These are phyloP conservation scores for Rhynchopsitta pachyrhyncha DNA, from an alignment of 2,113 vertebrate species.

Conservation along the genomic window DNA sequence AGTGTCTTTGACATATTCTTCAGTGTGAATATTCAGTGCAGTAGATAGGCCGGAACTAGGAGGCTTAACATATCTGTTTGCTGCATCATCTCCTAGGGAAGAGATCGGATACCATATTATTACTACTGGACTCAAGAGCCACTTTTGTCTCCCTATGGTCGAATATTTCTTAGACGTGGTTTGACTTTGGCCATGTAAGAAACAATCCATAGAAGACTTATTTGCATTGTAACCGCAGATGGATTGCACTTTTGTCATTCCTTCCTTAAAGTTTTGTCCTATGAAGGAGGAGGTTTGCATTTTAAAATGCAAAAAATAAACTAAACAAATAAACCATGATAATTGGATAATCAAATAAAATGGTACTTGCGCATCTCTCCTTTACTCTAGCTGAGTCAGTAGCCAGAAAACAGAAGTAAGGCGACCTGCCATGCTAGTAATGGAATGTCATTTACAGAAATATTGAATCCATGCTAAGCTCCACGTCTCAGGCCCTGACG, in stretches of 20 bases:
- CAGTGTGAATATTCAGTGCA: neutral
- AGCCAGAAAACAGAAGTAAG: neutral
- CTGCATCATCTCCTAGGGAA: neutral
- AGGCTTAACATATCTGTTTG: neutral
- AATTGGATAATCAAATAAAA: neutral
- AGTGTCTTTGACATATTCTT: neutral
- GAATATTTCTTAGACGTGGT: conserved; percentile 11
- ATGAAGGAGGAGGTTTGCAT: neutral
- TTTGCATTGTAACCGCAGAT: conserved; percentile 9
- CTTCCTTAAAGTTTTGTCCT: neutral
- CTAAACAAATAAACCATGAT: neutral
- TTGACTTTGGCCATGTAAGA: conserved; percentile 3
- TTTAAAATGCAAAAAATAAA: neutral
- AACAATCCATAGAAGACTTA: conserved; percentile 21
- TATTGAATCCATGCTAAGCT: neutral
- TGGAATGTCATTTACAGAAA: neutral
- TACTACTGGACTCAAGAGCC: neutral
- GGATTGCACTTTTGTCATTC: neutral
- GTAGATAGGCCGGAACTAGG: neutral
- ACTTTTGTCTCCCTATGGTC: neutral
- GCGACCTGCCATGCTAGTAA: rapidly evolving
- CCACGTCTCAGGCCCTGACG: neutral
- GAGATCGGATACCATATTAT: neutral
- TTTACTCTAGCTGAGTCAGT: neutral
- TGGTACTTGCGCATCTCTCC: neutral